Base-by-base conservation (phyloP, 1,140 invertebrate genomes). In the Psix sp. region DNA sequence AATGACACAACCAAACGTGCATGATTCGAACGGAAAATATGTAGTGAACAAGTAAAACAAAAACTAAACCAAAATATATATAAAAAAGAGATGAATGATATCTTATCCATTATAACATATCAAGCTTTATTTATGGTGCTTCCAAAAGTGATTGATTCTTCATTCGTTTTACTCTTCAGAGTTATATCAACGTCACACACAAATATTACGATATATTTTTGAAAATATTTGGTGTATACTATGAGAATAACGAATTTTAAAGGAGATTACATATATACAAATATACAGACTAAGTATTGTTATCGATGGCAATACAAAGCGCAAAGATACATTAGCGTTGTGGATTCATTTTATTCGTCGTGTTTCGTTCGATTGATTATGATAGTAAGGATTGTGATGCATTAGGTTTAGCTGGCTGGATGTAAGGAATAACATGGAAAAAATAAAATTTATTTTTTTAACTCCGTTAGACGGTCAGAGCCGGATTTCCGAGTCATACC, bases 51-150 rank as follows among this genome's bases (percentile, higher is more conserved):
- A 33, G 3, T 13, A 7, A 29, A 45, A 35, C 6, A 31, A 31
- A 35, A 16, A 10, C 33, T 29, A 40, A 57, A 36, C 7, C 18
- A 15, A 49, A 5, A 26, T n/a, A n/a, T n/a, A 13, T 10, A 42
- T 7, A 15, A 46, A 35, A 56, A 38, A n/a, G 16, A 51, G 43
- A 59, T 10, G 17, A 62, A 52, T n/a, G 13, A 2, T 10, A 70
- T 62, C 56, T 71, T 65, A 65, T 72, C 59, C 52, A 72, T 51
- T 59, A 72, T 46, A 20, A 72, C 68, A 72, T 72, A 72, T 72
- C 67, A 72, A 63, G 45, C 51, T 57, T 72, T 49, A 63, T 72
- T 68, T 54, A 72, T 48, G 51, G 67, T 72, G 67, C 67, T 72
- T 72, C 67, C 67, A 57, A 43, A 45, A 56, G 67, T 56, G 59